A percentile compares a stretch with the other conserved stretches of the same genome.
Conservation (phyloP, 2,888 invertebrate genomes). For the Drosophila nigricruria region DNA sequence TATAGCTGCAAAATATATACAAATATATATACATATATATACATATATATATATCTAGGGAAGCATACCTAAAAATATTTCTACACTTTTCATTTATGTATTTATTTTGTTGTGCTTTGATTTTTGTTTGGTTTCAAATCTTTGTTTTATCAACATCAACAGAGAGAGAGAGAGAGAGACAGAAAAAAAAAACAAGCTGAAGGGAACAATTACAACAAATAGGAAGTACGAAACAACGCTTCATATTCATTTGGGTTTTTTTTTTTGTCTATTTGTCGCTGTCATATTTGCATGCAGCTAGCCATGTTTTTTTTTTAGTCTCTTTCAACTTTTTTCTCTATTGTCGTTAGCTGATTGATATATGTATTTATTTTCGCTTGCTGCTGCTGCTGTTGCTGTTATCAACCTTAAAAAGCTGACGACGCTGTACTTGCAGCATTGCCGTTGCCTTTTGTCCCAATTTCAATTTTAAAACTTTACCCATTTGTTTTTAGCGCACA, state of each 20-base stretch:
- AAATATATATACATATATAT: not conserved
- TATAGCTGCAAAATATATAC: conserved; percentile 42
- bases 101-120: conserved; percentile 20
- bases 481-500: conserved; percentile 70
- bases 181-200: not conserved
- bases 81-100: conserved; percentile 45
- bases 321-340: conserved; percentile 29
- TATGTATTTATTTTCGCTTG: conserved; percentile 63
- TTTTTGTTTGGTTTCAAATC: conserved; percentile 59
- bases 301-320: not conserved
- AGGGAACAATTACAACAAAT: conserved; percentile 34
- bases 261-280: conserved; percentile 62
- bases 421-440: conserved; percentile 32
- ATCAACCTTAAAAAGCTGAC: conserved; percentile 39
- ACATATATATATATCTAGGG: not conserved
- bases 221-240: conserved; percentile 54
- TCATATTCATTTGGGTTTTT: conserved; percentile 74
- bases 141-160: conserved; percentile 64
- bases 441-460: conserved; percentile 70
- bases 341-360: conserved; percentile 78
- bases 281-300: conserved; percentile 72
- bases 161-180: too few relatives aligned
- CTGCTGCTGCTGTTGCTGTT: conserved; percentile 12
- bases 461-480: conserved; percentile 79
- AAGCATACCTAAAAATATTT: conserved; percentile 18